Base-by-base conservation (phyloP, 1,140 invertebrate species). In the Drosophila obscura region DNA sequence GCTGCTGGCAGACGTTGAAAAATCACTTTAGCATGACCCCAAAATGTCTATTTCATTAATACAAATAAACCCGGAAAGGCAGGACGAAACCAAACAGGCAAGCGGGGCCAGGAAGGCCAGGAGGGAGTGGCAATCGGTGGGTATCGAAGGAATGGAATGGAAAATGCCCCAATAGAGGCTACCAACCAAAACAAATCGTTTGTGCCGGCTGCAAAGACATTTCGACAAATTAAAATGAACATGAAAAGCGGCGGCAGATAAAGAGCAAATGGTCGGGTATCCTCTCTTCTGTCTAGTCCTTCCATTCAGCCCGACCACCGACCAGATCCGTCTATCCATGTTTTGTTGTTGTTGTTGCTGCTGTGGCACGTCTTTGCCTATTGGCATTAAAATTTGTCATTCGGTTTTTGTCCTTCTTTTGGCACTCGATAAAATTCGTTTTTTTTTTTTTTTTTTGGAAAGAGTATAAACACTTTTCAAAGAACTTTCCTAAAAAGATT, bases 41-140 rank as follows among this genome's bases (percentile, higher is more conserved):
- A 90, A 90, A 90, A 90, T 77, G 79, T 90, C 87, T 78, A 90
- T 90, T 90, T 90, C 81, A 90, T 90, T 90, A 87, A 90, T 90
- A 87, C 82, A 90, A 90, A 90, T 87, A 87, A 88, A 87, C 72
- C 83, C 67, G 67, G 73, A 55, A 59, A 51, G 66, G 52, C 74
- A 67, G 49, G 15, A 51, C 28, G 22, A 44, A 60, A 31, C 44
- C 39, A 53, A 45, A 19, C 19, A 28, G 31, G 26, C 26, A 9
- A 35, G 39, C 9, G 31, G 16, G 22, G 16, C 1, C 22, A 31
- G 28, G 31, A 24, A 7, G 19, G 15, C 19, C n/a, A 55, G 39
- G 7, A 7, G 13, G 39, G 15, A 11, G 44, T 11, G 45, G 48
- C 8, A 31, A 31, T 31, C 28, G 43, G n/a, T 41, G 22, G 22